Percentiles rank a stretch among this genome's conserved stretches.
Evolutionary conservation across 2,888 invertebrate genomes (phyloP).

Genomic region (Pachymerium ferrugineum): DNA sequence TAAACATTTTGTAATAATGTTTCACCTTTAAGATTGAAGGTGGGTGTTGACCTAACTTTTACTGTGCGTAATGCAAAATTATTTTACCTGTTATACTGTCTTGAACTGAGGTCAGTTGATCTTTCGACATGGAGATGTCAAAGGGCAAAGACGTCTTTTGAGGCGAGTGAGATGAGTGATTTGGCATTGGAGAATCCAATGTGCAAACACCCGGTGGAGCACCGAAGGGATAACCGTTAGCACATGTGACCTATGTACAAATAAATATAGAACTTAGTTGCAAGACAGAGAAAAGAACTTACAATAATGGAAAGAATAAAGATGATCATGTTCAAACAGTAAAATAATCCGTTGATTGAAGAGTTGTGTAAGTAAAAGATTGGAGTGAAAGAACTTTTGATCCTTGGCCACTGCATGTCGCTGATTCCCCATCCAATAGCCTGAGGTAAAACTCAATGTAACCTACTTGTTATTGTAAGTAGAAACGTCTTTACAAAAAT

Average conservation of each 20-base stretch:
- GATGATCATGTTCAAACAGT: neutral
- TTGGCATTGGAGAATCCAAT: neutral
- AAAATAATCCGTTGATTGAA: neutral
- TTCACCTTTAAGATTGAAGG: too few species aligned
- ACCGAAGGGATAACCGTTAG: neutral
- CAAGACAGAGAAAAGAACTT: neutral
- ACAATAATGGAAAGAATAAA: neutral
- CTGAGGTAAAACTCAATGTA: neutral
- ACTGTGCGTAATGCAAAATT: neutral
- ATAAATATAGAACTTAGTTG: neutral
- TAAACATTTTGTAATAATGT: too few species aligned
- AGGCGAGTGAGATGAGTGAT: neutral
- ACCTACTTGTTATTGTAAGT: neutral
- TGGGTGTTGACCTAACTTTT: too few species aligned
- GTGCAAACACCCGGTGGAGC: slow-evolving; percentile 1
- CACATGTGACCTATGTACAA: neutral
- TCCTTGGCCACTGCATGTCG: neutral
- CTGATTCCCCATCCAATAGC: neutral
- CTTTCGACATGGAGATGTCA: neutral
- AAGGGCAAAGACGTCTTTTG: neutral
- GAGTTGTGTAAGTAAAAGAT: neutral
- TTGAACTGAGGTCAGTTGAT: neutral
- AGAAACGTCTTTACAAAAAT: neutral
- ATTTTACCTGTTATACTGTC: neutral
- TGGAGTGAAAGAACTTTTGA: neutral